Evolutionary conservation across 2,113 vertebrate genomes (phyloP).

Genomic region (Muntiacus muntjak): DNA sequence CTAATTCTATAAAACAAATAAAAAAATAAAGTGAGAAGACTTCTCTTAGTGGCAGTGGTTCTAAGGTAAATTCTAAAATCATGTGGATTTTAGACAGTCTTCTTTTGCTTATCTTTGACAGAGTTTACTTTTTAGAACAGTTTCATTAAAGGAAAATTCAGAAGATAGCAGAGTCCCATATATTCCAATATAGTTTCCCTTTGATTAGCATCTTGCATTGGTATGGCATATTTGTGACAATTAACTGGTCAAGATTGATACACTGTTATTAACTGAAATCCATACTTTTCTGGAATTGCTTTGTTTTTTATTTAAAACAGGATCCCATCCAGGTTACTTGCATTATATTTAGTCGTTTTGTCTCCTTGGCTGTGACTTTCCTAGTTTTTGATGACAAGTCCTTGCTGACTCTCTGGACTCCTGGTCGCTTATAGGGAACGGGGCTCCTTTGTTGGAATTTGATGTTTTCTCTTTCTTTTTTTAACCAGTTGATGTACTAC

Average conservation of each 20-base stretch:
- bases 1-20: neutral
- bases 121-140: neutral
- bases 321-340: too few relatives aligned
- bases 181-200: accelerated
- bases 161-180: accelerated
- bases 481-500: neutral
- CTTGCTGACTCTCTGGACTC: accelerated
- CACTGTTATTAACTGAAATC: neutral
- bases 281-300: neutral
- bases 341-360: accelerated
- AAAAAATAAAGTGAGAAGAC: neutral
- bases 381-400: neutral
- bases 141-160: neutral
- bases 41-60: neutral
- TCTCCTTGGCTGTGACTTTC: too few relatives aligned
- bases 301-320: neutral
- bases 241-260: neutral
- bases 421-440: accelerated
- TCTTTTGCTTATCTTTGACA: neutral
- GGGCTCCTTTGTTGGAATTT: accelerated
- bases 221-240: accelerated
- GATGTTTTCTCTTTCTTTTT: too few relatives aligned
- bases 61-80: accelerated
- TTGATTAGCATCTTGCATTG: accelerated
- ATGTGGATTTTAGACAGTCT: neutral